phyloP scores from a whole-genome alignment of 1,140 invertebrate genomes.

The Musca domestica region DNA sequence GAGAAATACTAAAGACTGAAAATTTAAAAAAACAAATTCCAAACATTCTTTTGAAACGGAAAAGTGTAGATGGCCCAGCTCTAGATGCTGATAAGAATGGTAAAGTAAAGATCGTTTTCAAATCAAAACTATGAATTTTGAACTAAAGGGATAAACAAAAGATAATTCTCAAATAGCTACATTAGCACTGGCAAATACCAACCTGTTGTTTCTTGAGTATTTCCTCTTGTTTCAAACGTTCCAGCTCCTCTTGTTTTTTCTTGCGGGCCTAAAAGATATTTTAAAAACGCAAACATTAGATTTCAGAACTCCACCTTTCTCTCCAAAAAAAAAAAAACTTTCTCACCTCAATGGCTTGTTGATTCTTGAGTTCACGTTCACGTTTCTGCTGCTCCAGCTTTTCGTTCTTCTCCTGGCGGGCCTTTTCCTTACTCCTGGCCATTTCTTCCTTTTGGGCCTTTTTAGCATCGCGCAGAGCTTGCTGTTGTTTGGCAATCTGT shows the following conservation, averaged over 20 bases:
- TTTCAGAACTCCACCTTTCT: constrained; percentile 13
- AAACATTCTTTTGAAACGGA: no score
- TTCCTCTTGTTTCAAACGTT: constrained; percentile 80
- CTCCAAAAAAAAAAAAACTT: background rate
- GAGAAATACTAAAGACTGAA: no score
- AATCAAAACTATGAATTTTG: no score
- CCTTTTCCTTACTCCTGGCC: constrained; percentile 56
- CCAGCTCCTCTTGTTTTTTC: constrained; percentile 80
- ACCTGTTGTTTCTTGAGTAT: constrained; percentile 83
- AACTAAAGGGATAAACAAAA: background rate
- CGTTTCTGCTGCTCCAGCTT: constrained; percentile 72
- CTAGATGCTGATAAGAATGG: no score
- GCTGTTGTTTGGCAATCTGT: constrained; percentile 64
- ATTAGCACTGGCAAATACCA: background rate
- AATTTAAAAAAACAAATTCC: no score
- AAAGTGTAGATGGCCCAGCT: no score
- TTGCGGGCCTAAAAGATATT: constrained; percentile 68
- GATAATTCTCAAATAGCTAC: background rate
- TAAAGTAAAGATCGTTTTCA: no score
- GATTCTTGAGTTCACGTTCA: constrained; percentile 72
- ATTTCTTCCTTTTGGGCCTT: constrained; percentile 59
- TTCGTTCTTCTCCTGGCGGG: constrained; percentile 67
- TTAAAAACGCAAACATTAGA: constrained; percentile 50
- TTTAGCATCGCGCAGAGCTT: constrained; percentile 62
- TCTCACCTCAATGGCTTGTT: constrained; percentile 66